Conservation (phyloP, 2,113 vertebrate species). For the Cryptomyrus ogoouensis region DNA sequence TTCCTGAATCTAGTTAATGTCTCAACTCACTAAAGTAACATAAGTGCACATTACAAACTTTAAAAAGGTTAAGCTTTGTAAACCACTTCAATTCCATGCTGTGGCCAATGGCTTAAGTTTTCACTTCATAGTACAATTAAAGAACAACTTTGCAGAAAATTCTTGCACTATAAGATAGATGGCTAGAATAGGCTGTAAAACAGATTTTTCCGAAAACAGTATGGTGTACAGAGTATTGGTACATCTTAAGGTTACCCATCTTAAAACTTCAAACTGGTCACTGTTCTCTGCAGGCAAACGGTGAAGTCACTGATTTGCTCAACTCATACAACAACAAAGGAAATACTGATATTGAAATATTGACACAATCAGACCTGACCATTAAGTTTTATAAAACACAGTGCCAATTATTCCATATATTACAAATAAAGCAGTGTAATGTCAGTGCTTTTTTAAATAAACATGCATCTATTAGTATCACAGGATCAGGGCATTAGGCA, state of each 20-base stretch:
- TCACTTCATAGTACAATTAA: background rate
- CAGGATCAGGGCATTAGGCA: constrained; percentile 49
- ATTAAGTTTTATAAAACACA: background rate
- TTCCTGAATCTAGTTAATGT: background rate
- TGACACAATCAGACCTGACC: background rate
- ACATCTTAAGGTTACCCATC: background rate
- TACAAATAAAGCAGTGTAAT: background rate
- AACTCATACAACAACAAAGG: background rate
- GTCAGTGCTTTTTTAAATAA: background rate
- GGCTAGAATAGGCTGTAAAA: background rate
- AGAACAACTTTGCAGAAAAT: background rate
- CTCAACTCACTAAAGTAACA: background rate
- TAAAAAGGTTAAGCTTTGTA: background rate
- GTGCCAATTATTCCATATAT: background rate
- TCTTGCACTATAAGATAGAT: background rate
- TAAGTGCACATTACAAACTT: background rate
- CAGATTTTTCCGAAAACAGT: background rate
- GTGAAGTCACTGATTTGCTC: background rate
- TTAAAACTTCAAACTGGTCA: background rate
- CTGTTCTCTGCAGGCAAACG: too few relatives aligned
- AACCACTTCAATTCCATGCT: background rate
- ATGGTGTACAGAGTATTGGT: background rate
- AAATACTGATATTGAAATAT: background rate
- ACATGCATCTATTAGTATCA: background rate
- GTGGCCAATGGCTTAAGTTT: background rate